Evolutionary conservation across 2,888 invertebrate genomes (phyloP).

Genomic region (Patella caerulea): DNA sequence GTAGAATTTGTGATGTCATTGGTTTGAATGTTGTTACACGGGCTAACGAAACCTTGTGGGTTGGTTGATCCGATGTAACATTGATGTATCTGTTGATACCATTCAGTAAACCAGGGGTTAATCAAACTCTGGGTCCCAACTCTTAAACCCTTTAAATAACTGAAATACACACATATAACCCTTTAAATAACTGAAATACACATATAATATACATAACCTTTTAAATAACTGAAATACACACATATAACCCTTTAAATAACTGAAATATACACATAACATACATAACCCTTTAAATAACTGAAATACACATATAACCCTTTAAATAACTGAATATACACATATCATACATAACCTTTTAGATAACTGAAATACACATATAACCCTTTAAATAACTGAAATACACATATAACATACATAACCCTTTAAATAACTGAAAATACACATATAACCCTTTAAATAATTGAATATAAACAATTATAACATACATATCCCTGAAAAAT

Average conservation of each 20-base stretch:
- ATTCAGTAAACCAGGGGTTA: conserved; percentile 66
- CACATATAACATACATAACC: too few relatives aligned
- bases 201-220: too few relatives aligned
- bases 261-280: too few relatives aligned
- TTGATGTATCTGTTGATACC: conserved; percentile 55
- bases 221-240: conserved; percentile 38
- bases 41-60: conserved; percentile 16
- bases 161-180: background rate
- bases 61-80: conserved; percentile 50
- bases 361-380: too few relatives aligned
- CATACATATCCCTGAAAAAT: too few relatives aligned
- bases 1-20: conserved; percentile 41
- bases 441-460: too few relatives aligned
- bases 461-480: too few relatives aligned
- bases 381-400: too few relatives aligned
- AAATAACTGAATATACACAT: too few relatives aligned
- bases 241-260: background rate
- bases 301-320: background rate
- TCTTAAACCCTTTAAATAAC: conserved; percentile 46
- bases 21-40: conserved; percentile 32
- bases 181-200: too few relatives aligned
- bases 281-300: conserved; percentile 42
- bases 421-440: too few relatives aligned
- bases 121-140: conserved; percentile 39
- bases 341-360: conserved; percentile 42